Evolutionary conservation across 2,888 invertebrate genomes (phyloP), one percentile per base, ranked within the genome.

Genomic region (Drosophila recens): DNA sequence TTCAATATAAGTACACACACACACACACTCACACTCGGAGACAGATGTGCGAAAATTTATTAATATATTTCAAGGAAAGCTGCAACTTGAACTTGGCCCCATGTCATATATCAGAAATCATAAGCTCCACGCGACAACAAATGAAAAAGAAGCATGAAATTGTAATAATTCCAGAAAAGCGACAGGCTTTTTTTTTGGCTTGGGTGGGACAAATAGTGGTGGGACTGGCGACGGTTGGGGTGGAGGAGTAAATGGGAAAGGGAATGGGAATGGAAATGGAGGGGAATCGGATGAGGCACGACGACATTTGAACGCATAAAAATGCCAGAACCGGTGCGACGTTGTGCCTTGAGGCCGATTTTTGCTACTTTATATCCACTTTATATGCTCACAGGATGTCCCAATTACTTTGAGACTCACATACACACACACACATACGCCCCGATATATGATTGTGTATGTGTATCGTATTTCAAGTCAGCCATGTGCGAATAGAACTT

Each of bases 401-500:
- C 92, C 91, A 91, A 91, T 91, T 91, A 91, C 87, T 87, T 84
- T 89, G 80, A 80, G 80, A 64, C 75, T 67, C 56, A 51, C 72
- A 59, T 63, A 63, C 67, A 76, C 45, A 56, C 66, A 59, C 61
- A 67, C 67, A 64, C 61, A 67, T 66, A 63, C 67, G 57, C 42
- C 49, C 49, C 66, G n/a, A 53, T 56, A 34, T 43, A 34, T 43
- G 34, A 27, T 34, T 68, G 64, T 77, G 70, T 68, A 72, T 48
- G 64, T 73, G 72, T 80, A 90, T 90, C 91, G 90, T 91, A 91
- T 91, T 91, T 91, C 91, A 91, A 89, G 89, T 70, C 92, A 91
- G 83, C 87, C 91, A 91, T 91, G 91, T 91, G 91, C 91, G 92
- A 91, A 91, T 91, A 89, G 91, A 89, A 91, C 90, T 90, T 91